Conservation (phyloP, 2,888 invertebrate genomes). For the Spodoptera littoralis region DNA sequence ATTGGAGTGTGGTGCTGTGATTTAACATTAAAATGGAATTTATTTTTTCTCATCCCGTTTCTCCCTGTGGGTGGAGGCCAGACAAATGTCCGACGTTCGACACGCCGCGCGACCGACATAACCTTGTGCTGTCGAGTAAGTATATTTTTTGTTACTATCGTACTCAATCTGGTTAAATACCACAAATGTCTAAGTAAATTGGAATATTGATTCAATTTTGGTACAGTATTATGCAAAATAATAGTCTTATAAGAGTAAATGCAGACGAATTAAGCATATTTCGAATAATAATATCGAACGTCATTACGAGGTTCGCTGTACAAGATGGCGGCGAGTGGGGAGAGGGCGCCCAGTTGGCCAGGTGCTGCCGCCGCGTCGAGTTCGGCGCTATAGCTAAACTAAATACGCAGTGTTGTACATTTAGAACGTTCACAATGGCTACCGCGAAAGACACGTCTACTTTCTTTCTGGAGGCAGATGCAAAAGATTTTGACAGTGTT, state of each 20-base stretch:
- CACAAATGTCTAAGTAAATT: slow-evolving; percentile 36
- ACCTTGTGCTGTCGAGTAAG: slow-evolving; percentile 86
- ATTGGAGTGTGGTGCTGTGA: slow-evolving; percentile 74
- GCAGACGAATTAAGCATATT: slow-evolving; percentile 70
- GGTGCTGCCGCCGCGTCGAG: slow-evolving; percentile 90
- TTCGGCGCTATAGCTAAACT: slow-evolving; percentile 89
- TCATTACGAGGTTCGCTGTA: slow-evolving; percentile 83
- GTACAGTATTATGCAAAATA: slow-evolving; percentile 46
- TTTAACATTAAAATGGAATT: slow-evolving; percentile 74
- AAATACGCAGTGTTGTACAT: slow-evolving; percentile 89
- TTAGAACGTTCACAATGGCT: slow-evolving; percentile 92
- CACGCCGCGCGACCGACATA: slow-evolving; percentile 83
- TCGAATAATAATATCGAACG: slow-evolving; percentile 86
- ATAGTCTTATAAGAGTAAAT: slow-evolving; percentile 59
- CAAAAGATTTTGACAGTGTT: slow-evolving; percentile 95
- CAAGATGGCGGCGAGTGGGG: slow-evolving; percentile 89
- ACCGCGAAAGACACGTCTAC: slow-evolving; percentile 97
- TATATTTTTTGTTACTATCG: slow-evolving; percentile 78
- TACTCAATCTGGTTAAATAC: slow-evolving; percentile 49
- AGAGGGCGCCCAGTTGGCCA: slow-evolving; percentile 88
- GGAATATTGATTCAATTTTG: slow-evolving; percentile 33
- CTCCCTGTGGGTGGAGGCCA: slow-evolving; percentile 85
- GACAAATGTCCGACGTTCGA: slow-evolving; percentile 85
- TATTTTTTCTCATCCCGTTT: slow-evolving; percentile 79
- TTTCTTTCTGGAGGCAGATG: slow-evolving; percentile 97